These are phyloP conservation scores for Papilio xuthus DNA, from an alignment of 1,140 invertebrate species.

Conservation along the genomic window DNA sequence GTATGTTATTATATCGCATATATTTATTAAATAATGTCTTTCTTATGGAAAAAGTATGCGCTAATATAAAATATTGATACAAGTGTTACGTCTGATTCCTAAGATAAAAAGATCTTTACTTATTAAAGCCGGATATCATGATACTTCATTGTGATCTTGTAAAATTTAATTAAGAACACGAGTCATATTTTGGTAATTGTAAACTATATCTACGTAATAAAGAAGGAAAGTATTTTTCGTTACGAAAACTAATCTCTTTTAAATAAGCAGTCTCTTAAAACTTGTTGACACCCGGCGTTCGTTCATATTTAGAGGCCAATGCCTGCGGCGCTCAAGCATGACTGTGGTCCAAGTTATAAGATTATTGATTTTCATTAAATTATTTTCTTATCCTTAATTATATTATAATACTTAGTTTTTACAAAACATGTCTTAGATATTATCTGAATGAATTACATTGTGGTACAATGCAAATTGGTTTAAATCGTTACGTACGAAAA, in stretches of 20 bases:
- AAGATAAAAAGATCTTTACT: neutral
- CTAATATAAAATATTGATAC: neutral
- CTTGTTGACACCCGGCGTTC: constrained; percentile 5
- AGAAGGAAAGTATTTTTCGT: neutral
- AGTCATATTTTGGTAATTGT: too few relatives aligned
- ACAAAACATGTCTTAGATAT: neutral
- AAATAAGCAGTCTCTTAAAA: constrained; percentile 2
- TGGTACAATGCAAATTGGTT: too few relatives aligned
- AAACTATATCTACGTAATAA: neutral
- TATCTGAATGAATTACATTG: neutral
- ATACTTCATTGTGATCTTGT: neutral
- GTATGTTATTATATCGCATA: neutral
- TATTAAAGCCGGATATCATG: neutral
- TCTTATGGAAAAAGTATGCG: neutral
- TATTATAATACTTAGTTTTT: neutral
- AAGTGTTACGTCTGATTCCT: neutral
- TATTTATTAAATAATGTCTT: constrained; percentile 12
- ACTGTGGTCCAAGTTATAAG: neutral
- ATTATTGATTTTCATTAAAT: neutral
- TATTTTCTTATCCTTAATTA: neutral
- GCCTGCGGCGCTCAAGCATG: neutral
- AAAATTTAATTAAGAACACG: too few relatives aligned
- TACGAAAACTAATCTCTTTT: constrained; percentile 25
- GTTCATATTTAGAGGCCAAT: constrained; percentile 17
- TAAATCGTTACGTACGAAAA: too few relatives aligned